Evolutionary conservation across 2,113 vertebrate genomes (phyloP).

Genomic region (Protobothrops flavoviridis): DNA sequence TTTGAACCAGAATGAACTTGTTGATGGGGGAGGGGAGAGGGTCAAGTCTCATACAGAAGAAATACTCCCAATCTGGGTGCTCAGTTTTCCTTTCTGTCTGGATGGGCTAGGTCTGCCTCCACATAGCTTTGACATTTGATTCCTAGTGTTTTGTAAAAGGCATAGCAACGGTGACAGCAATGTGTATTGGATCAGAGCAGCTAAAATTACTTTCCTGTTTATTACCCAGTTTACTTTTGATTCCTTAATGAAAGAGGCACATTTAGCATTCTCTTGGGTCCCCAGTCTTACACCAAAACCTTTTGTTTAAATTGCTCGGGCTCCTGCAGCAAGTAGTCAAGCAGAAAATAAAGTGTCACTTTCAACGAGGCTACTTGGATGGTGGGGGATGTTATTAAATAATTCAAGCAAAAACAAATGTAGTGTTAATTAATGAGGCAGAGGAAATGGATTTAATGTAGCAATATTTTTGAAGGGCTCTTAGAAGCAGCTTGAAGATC

Average conservation of each 20-base stretch:
- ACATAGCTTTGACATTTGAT: neutral
- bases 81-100: neutral
- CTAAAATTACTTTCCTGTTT: conserved; percentile 48
- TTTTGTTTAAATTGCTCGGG: conserved; percentile 52
- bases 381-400: conserved; percentile 51
- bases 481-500: conserved; percentile 23
- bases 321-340: conserved; percentile 23
- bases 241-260: conserved; percentile 53
- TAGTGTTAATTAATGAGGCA: conserved; percentile 51
- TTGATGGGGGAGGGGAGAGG: conserved; percentile 17
- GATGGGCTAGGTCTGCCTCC: neutral
- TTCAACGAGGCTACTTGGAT: conserved; percentile 53
- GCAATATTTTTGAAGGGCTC: conserved; percentile 42
- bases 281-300: conserved; percentile 39
- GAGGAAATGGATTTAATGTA: conserved; percentile 15
- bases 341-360: conserved; percentile 49
- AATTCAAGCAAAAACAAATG: conserved; percentile 54
- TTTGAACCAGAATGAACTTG: conserved; percentile 5
- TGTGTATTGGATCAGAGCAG: neutral
- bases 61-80: conserved; percentile 19
- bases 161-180: neutral
- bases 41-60: conserved; percentile 22
- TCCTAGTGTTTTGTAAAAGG: conserved; percentile 2
- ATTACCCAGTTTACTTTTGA: conserved; percentile 53
- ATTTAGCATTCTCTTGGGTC: conserved; percentile 52